Percentiles rank a stretch among this genome's conserved stretches.
Conservation (phyloP, 2,113 vertebrate genomes). For the Scytalopus superciliaris region DNA sequence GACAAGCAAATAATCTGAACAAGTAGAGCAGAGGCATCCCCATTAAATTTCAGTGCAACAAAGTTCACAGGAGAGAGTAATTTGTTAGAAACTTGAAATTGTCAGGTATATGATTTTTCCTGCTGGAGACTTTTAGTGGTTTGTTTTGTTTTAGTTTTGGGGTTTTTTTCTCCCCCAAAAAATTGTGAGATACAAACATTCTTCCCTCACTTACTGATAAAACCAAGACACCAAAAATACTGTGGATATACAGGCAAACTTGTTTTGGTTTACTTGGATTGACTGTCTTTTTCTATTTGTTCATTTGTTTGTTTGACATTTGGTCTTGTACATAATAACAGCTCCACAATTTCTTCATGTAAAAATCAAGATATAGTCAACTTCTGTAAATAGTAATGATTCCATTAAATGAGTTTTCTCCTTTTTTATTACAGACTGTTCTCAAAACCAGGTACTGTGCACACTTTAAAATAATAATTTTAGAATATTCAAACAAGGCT, state of each 20-base stretch:
- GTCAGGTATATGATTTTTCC: too few relatives aligned
- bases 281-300: too few relatives aligned
- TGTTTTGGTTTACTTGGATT: background rate
- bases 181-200: constrained; percentile 8
- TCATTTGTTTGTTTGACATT: too few relatives aligned
- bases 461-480: background rate
- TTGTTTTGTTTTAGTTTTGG: background rate
- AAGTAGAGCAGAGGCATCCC: background rate
- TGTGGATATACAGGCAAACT: background rate
- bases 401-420: background rate
- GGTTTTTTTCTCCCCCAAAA: background rate
- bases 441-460: background rate
- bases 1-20: background rate
- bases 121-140: background rate
- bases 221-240: background rate
- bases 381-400: background rate
- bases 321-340: background rate
- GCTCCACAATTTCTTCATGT: background rate
- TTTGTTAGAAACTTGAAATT: constrained; percentile 66
- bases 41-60: background rate
- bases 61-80: constrained; percentile 34
- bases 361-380: background rate
- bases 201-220: constrained; percentile 22
- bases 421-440: background rate
- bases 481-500: background rate